Evolutionary conservation across 2,888 invertebrate genomes (phyloP).

Genomic region (Pammene aurita): DNA sequence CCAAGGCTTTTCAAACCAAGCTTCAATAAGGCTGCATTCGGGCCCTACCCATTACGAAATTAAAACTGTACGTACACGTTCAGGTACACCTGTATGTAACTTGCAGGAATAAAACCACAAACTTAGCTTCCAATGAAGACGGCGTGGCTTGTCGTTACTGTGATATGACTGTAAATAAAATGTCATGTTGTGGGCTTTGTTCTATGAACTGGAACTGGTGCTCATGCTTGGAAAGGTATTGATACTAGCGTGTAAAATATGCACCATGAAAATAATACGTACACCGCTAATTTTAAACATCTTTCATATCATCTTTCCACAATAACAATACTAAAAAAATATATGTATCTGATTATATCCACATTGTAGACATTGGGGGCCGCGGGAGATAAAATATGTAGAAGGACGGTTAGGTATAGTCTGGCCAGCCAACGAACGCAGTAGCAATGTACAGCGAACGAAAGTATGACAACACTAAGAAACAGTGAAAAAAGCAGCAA

Average conservation of each 20-base stretch:
- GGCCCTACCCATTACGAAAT: constrained; percentile 36
- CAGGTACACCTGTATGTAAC: constrained; percentile 24
- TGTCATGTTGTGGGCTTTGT: constrained; percentile 21
- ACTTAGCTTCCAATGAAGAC: constrained; percentile 28
- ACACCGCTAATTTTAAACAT: background rate
- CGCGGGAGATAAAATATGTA: too few species aligned
- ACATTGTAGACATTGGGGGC: too few species aligned
- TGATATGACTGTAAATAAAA: background rate
- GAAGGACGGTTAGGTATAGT: too few species aligned
- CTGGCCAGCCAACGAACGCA: too few species aligned
- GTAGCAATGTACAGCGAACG: too few species aligned
- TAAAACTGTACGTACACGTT: constrained; percentile 25
- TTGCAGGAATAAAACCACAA: constrained; percentile 27
- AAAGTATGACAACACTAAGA: too few species aligned
- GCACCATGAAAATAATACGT: constrained; percentile 7
- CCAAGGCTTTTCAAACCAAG: constrained; percentile 27
- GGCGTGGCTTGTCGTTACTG: background rate
- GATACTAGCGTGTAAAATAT: constrained; percentile 27
- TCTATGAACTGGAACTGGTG: constrained; percentile 34
- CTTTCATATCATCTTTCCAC: too few species aligned
- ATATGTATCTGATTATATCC: background rate
- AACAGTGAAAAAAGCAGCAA: too few species aligned
- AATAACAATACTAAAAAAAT: background rate
- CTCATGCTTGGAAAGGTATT: constrained; percentile 14
- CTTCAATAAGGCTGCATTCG: constrained; percentile 12